Evolutionary conservation across 2,113 vertebrate species (phyloP).

Genomic region (Burhinus oedicnemus): DNA sequence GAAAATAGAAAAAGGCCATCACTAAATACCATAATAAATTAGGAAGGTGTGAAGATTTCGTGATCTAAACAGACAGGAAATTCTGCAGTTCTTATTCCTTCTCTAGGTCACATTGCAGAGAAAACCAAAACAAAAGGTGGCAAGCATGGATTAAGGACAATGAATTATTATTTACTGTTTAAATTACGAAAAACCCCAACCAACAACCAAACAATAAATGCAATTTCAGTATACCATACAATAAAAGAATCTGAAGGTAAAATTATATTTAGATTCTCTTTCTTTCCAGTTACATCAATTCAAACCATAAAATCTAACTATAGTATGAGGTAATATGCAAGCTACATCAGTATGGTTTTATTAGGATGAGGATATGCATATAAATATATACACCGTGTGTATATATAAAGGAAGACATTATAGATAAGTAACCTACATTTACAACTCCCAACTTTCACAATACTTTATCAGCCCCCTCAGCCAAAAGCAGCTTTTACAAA

Average conservation of each 20-base stretch:
- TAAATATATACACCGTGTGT: not conserved
- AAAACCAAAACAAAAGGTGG: constrained; percentile 66
- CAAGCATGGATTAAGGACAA: not conserved
- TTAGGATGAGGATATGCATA: not conserved
- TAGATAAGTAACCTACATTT: not conserved
- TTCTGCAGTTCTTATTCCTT: not conserved
- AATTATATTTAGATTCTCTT: not conserved
- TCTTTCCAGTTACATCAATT: not conserved
- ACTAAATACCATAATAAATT: not conserved
- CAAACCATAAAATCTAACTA: not conserved
- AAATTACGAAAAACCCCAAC: not conserved
- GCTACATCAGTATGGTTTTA: constrained; percentile 22
- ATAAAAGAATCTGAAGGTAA: not conserved
- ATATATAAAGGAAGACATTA: constrained; percentile 23
- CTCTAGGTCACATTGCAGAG: constrained; percentile 48
- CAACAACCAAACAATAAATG: not conserved
- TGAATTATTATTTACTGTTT: not conserved
- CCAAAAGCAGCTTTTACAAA: constrained; percentile 2
- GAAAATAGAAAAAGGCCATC: not conserved
- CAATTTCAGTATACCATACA: not conserved
- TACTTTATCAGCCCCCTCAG: not conserved
- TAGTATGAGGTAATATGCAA: constrained; percentile 43
- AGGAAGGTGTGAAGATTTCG: not conserved
- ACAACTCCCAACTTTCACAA: constrained; percentile 11
- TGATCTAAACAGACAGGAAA: constrained; percentile 24